Conservation (phyloP, 1,140 invertebrate species). For the Amphibalanus amphitrite region DNA sequence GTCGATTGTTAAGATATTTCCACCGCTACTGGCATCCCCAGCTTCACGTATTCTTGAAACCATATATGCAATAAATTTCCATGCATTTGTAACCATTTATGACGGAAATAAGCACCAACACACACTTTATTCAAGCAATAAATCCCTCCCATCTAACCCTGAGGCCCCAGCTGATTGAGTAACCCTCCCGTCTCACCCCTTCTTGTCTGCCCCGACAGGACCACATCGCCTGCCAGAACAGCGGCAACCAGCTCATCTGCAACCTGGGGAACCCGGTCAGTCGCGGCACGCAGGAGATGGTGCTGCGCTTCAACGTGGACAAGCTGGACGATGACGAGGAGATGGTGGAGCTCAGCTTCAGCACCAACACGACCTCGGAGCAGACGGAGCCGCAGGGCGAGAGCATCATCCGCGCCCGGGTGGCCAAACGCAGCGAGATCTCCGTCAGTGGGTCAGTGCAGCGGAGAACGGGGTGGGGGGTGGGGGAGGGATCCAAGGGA, state of each 20-base stretch:
- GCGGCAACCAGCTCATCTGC: slow-evolving; percentile 19
- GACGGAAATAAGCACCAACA: too few relatives aligned
- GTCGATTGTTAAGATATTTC: too few relatives aligned
- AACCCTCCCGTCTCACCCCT: background rate
- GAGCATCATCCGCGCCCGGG: slow-evolving; percentile 38
- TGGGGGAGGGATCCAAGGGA: too few relatives aligned
- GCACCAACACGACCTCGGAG: slow-evolving; percentile 72
- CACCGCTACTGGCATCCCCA: too few relatives aligned
- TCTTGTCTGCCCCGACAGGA: too few relatives aligned
- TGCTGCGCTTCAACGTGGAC: slow-evolving; percentile 58
- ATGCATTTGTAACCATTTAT: too few relatives aligned
- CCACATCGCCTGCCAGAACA: background rate
- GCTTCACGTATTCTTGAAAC: too few relatives aligned
- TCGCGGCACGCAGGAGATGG: slow-evolving; percentile 27
- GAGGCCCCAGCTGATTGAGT: too few relatives aligned
- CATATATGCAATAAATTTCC: too few relatives aligned
- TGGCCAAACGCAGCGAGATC: slow-evolving; percentile 65
- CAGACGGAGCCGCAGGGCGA: slow-evolving; percentile 39
- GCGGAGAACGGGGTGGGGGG: too few relatives aligned
- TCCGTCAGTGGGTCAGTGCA: slow-evolving; percentile 50
- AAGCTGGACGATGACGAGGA: slow-evolving; percentile 47
- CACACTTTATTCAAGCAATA: too few relatives aligned
- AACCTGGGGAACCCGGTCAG: slow-evolving; percentile 82
- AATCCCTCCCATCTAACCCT: too few relatives aligned
- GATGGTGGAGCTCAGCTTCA: slow-evolving; percentile 48